Evolutionary conservation across 2,888 invertebrate species (phyloP).

Genomic region (Cinara cedri): DNA sequence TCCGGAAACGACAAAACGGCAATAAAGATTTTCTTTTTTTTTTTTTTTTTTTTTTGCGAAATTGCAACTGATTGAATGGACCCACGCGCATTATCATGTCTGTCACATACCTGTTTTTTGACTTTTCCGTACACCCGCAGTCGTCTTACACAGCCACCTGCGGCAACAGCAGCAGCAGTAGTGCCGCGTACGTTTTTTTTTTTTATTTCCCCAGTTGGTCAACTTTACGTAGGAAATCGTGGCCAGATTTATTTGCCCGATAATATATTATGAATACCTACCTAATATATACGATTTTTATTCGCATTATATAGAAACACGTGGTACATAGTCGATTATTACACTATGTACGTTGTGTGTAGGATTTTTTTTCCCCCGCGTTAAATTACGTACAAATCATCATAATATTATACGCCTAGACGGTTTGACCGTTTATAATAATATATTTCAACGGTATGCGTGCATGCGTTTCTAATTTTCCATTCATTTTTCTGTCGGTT

Average conservation of each 20-base stretch:
- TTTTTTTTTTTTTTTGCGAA: background rate
- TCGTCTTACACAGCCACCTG: background rate
- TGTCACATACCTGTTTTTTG: slow-evolving; percentile 45
- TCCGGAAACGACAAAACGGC: slow-evolving; percentile 24
- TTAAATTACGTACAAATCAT: too few species aligned
- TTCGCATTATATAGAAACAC: too few species aligned
- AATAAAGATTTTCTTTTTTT: background rate
- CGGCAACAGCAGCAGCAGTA: too few species aligned
- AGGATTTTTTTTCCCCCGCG: too few species aligned
- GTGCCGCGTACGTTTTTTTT: background rate
- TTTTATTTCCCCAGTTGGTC: background rate
- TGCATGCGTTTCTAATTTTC: too few species aligned
- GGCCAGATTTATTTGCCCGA: background rate
- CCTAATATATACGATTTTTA: background rate
- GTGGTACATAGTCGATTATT: too few species aligned
- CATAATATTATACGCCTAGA: too few species aligned
- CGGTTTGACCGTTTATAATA: too few species aligned
- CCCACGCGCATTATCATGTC: slow-evolving; percentile 36
- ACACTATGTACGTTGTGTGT: too few species aligned
- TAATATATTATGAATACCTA: background rate
- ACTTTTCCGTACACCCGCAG: background rate
- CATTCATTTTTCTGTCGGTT: too few species aligned
- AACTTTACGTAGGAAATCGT: background rate
- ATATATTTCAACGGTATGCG: too few species aligned
- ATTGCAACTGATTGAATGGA: slow-evolving; percentile 44